Evolutionary conservation across 2,113 vertebrate species (phyloP).

Genomic region (Paramormyrops kingsleyae): DNA sequence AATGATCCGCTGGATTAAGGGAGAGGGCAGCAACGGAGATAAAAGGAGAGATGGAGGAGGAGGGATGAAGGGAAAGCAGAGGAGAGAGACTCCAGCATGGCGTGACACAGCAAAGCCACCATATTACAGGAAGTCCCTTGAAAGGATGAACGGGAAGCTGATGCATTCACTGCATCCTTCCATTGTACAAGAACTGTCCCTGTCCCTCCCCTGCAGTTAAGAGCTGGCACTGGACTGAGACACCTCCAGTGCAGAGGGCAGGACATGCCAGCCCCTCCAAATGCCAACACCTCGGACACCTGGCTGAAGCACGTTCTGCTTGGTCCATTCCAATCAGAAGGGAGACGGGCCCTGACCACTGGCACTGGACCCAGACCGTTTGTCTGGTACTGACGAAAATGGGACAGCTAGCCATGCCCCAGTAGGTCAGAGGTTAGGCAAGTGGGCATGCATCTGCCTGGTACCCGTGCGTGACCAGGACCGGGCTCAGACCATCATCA

Average conservation of each 20-base stretch:
- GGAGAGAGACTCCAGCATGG: neutral
- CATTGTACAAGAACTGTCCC: constrained; percentile 42
- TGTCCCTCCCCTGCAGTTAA: neutral
- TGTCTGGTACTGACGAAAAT: neutral
- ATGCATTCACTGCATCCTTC: constrained; percentile 46
- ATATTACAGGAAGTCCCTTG: constrained; percentile 36
- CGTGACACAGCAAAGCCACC: neutral
- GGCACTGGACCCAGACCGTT: neutral
- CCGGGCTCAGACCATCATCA: neutral
- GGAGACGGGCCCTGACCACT: neutral
- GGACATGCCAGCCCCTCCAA: neutral
- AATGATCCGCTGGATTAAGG: neutral
- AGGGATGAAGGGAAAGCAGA: neutral
- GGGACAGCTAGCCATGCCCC: neutral
- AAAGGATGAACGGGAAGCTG: constrained; percentile 41
- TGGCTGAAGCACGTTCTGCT: neutral
- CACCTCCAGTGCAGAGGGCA: neutral
- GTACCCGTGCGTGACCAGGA: neutral
- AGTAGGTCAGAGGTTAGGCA: neutral
- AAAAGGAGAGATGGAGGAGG: neutral
- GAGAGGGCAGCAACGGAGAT: neutral
- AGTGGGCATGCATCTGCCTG: neutral
- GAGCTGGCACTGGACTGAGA: neutral
- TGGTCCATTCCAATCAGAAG: neutral
- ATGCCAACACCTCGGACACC: neutral